These are phyloP conservation scores for Corvus cornix DNA, from an alignment of 2,113 vertebrate species.

Conservation along the genomic window DNA sequence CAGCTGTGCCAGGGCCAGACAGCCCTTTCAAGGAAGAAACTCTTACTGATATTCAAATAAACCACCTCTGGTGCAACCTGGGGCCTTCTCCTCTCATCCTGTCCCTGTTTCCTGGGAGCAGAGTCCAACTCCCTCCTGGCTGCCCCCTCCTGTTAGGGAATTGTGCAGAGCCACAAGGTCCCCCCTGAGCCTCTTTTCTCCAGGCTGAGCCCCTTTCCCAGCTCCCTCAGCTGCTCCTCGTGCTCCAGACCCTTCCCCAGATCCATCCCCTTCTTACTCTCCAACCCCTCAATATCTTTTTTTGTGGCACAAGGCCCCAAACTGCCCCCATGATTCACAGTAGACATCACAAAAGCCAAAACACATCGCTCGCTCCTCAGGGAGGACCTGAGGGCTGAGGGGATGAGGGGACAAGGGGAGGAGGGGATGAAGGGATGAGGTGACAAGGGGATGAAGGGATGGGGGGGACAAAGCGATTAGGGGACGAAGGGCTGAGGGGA, in stretches of 20 bases:
- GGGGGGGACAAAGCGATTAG: accelerated
- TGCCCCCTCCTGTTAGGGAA: background rate
- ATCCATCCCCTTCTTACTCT: too few relatives aligned
- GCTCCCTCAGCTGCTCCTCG: background rate
- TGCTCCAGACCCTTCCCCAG: background rate
- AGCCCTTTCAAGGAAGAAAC: background rate
- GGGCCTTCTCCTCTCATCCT: accelerated
- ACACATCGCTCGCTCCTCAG: accelerated
- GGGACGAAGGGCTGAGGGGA: background rate
- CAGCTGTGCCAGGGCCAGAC: background rate
- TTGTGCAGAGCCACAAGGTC: background rate
- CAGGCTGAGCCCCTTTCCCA: background rate
- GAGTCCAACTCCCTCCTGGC: accelerated
- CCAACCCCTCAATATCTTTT: background rate
- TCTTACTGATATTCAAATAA: background rate
- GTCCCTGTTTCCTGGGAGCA: background rate
- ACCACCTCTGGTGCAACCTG: accelerated
- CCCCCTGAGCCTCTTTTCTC: background rate
- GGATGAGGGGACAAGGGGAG: background rate
- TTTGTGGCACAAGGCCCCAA: background rate
- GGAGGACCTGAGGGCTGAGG: background rate
- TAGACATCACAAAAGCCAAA: background rate
- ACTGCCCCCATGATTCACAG: background rate
- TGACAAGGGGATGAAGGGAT: background rate
- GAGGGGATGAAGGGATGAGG: background rate